These are phyloP conservation scores for Eristalinus sepulchralis DNA, from an alignment of 2,888 invertebrate genomes.

Conservation along the genomic window DNA sequence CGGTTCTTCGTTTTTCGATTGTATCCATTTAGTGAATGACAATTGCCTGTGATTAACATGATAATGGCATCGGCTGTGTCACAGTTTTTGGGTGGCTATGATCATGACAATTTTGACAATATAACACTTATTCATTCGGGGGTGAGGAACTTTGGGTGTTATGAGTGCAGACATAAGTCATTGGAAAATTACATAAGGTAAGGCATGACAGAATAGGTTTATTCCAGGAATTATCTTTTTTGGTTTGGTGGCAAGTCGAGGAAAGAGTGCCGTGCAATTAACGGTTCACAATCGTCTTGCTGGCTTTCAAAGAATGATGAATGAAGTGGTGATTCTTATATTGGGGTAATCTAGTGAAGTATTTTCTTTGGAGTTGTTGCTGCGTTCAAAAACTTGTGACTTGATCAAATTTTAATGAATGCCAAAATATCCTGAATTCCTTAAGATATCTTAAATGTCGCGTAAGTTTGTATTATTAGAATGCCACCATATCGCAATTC, in stretches of 20 bases:
- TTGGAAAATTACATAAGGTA: constrained; percentile 1
- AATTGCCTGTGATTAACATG: constrained; percentile 60
- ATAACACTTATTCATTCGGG: constrained; percentile 19
- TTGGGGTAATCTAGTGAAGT: too few relatives aligned
- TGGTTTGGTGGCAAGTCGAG: not conserved
- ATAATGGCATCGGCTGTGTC: constrained; percentile 60
- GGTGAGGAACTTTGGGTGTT: constrained; percentile 11
- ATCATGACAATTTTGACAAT: constrained; percentile 60
- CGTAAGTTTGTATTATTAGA: too few relatives aligned
- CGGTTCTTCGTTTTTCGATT: constrained; percentile 25
- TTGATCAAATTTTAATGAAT: too few relatives aligned
- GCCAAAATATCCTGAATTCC: too few relatives aligned
- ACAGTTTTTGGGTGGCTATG: constrained; percentile 26
- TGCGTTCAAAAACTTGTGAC: too few relatives aligned
- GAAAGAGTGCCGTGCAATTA: not conserved
- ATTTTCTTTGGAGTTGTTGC: too few relatives aligned
- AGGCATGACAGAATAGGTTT: not conserved
- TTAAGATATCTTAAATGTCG: too few relatives aligned
- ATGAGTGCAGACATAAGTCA: constrained; percentile 20
- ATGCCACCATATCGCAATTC: too few relatives aligned
- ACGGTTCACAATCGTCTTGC: too few relatives aligned
- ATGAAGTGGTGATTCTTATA: too few relatives aligned
- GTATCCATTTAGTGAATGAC: constrained; percentile 54
- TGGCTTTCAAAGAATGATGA: too few relatives aligned
- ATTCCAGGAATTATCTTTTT: constrained; percentile 28